Evolutionary conservation across 1,140 invertebrate species (phyloP), one percentile per base, ranked within the genome.

Genomic region (Charaxes varanes): DNA sequence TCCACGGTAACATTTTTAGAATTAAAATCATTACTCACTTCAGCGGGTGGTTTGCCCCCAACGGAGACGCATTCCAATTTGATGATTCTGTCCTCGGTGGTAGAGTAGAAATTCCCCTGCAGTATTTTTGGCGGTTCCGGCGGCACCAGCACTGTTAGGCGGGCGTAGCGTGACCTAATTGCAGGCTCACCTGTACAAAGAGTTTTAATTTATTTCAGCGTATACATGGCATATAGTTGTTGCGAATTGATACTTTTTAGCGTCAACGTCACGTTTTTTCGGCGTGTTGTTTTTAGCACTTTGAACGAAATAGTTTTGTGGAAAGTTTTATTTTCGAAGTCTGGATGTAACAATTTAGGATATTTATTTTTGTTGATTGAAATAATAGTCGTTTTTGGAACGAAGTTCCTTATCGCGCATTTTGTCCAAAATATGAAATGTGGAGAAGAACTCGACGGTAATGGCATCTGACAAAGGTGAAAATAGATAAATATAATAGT

Each of bases 21-120:
- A 37, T 32, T 18, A 16, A 36, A 36, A 23, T 36, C 17, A 36
- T 19, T 45, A 50, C 86, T 90, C 88, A 92, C 93, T 89, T 96
- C 93, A 6, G 96, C 94, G 0, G 94, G 92, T 8, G 96, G 96
- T 76, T 97, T 97, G 23, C 96, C 96, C 12, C 91, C 94, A 40
- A 90, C 85, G 43, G 95, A 96, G 16, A 94, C 88, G 78, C 96
- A 98, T 59, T 96, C 94, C 61, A 98, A 85, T 72, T 95, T 92
- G 30, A 96, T 91, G 58, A 94, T 92, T 46, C 91, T 89, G 76
- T 97, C 95, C 71, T 96, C 94, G 1, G 93, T 95, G 16, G 93
- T 94, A 24, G 92, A 88, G 51, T 95, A 87, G 58, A 89, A 90
- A 53, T 62, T 67, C n/a, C 93, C 93, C 67, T 96, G 93, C 2